phyloP scores from a whole-genome alignment of 1,140 invertebrate species.

The Lasioglossum baleicum region DNA sequence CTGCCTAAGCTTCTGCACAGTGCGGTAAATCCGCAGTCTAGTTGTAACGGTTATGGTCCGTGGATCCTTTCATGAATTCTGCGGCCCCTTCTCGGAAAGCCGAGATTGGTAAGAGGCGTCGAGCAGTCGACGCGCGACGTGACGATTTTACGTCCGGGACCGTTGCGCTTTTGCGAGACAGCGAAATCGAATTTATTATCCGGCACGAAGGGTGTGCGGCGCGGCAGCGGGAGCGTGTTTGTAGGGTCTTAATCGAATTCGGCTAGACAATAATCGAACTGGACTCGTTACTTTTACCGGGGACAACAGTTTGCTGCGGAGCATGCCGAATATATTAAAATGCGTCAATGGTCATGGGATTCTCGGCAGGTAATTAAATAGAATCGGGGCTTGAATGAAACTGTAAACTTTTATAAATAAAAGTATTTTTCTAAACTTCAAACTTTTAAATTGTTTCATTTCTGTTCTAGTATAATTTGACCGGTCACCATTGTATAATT shows the following conservation, averaged over 20 bases:
- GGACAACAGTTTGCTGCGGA: not conserved
- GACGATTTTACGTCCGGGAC: constrained; percentile 60
- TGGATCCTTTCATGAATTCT: constrained; percentile 28
- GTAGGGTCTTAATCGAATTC: constrained; percentile 65
- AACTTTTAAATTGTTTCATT: too few species aligned
- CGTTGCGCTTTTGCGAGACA: constrained; percentile 76
- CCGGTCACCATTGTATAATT: too few species aligned
- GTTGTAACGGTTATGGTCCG: too few species aligned
- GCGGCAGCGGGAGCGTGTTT: constrained; percentile 56
- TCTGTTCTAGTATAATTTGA: too few species aligned
- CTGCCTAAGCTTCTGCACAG: too few species aligned
- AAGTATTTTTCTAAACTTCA: too few species aligned
- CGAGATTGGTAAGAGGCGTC: constrained; percentile 33
- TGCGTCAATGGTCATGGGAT: constrained; percentile 23
- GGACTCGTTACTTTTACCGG: constrained; percentile 63
- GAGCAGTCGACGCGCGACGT: constrained; percentile 47
- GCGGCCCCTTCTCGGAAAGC: constrained; percentile 21
- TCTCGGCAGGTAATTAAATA: not conserved
- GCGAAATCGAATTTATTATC: constrained; percentile 79
- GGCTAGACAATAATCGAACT: constrained; percentile 65
- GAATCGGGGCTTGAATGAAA: not conserved
- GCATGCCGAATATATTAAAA: constrained; percentile 46
- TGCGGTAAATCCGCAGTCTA: too few species aligned
- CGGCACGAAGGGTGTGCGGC: constrained; percentile 50
- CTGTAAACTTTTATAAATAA: too few species aligned